phyloP scores from a whole-genome alignment of 30 jellyfish, hydroid and myxozoan genomes.

The Hydractinia echinata region DNA sequence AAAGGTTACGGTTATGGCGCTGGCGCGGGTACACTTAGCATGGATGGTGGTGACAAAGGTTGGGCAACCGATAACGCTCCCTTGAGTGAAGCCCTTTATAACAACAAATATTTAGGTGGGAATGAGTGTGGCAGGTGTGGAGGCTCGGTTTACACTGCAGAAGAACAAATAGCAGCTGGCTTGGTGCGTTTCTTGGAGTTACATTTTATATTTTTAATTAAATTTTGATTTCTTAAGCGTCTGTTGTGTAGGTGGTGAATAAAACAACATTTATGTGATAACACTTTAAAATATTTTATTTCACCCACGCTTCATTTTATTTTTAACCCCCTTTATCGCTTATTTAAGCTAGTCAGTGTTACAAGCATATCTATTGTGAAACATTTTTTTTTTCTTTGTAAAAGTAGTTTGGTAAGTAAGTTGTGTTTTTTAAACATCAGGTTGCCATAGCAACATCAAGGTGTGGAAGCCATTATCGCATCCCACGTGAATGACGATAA shows the following conservation, averaged over 20 bases:
- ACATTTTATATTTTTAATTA: not conserved
- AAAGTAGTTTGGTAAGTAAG: not conserved
- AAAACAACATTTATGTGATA: not conserved
- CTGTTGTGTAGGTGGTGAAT: not conserved
- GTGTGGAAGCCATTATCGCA: not conserved
- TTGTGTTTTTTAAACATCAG: not conserved
- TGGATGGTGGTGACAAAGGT: slow-evolving; percentile 64
- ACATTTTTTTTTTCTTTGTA: not conserved
- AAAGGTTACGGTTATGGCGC: slow-evolving; percentile 99
- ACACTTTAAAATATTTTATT: not conserved
- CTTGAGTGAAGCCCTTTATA: slow-evolving; percentile 18
- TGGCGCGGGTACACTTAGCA: slow-evolving; percentile 94
- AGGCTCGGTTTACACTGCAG: slow-evolving; percentile 85
- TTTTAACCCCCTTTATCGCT: too few species aligned
- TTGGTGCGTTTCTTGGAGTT: not conserved
- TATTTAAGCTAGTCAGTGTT: not conserved
- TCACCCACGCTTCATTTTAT: too few species aligned
- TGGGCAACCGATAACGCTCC: slow-evolving; percentile 40
- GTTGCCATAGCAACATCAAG: not conserved
- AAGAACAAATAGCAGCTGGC: slow-evolving; percentile 78
- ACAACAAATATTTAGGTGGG: slow-evolving; percentile 57
- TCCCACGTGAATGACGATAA: not conserved
- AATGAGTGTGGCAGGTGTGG: slow-evolving; percentile 84
- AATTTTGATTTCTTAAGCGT: not conserved
- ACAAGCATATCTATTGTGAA: not conserved